Conservation (phyloP, 2,113 vertebrate species). For the Paramisgurnus dabryanus region DNA sequence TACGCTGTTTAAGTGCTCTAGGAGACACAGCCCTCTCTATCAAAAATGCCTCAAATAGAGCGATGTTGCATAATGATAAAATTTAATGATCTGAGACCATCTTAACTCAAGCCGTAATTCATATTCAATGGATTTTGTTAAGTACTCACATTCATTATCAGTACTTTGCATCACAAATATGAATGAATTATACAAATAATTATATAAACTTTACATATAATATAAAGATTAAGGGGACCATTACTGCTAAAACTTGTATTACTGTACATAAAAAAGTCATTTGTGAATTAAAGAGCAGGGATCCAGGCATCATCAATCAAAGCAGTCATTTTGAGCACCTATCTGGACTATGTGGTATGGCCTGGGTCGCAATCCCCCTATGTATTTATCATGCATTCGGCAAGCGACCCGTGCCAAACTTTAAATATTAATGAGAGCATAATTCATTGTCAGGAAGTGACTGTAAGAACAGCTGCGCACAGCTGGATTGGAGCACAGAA, state of each 20-base stretch:
- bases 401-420: constrained; percentile 5
- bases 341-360: constrained; percentile 19
- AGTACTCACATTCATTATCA: not conserved
- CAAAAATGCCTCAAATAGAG: constrained; percentile 18
- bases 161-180: not conserved
- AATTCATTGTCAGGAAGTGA: constrained; percentile 51
- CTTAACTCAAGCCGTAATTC: constrained; percentile 6
- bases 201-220: not conserved
- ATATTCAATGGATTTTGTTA: not conserved
- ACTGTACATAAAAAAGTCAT: not conserved
- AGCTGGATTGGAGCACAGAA: constrained; percentile 40
- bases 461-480: constrained; percentile 39
- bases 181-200: not conserved
- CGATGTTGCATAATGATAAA: constrained; percentile 13
- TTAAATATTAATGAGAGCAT: constrained; percentile 60
- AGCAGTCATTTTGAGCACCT: constrained; percentile 21
- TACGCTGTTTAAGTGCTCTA: constrained; percentile 21
- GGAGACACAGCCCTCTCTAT: constrained; percentile 13
- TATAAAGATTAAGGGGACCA: not conserved
- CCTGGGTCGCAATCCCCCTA: constrained; percentile 33
- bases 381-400: constrained; percentile 51
- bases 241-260: not conserved
- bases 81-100: constrained; percentile 31
- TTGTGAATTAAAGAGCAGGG: constrained; percentile 14
- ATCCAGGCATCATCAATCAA: constrained; percentile 45